Base-by-base conservation (phyloP, 2,113 vertebrate genomes). In the Cariama cristata region DNA sequence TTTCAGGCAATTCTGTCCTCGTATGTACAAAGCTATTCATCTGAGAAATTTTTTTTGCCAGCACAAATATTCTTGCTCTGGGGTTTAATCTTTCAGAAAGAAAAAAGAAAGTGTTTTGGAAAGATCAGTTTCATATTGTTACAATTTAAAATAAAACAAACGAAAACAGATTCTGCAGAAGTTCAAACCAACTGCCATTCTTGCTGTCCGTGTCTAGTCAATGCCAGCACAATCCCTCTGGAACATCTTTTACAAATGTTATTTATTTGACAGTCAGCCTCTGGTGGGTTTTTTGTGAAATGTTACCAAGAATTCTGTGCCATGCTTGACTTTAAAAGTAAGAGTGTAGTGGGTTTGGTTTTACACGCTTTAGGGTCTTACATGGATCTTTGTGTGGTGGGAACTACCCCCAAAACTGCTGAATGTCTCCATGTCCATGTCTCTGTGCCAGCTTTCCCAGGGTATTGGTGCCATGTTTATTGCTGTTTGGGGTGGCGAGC, bases 1-100 rank as follows among this genome's bases (percentile, higher is more conserved):
- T 97, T 93, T 90, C 91, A 95, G 88, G 87, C 88, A 96, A 88
- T 93, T 95, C 88, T 97, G 53, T 64, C 93, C 73, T 95, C 11
- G 17, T 63, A 74, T 77, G 73, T 77, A 55, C 68, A 74, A 90
- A 93, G 75, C 79, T 59, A 67, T 82, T 95, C 73, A 79, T 88
- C 42, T 49, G 62, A 72, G 77, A 96, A 30, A 16, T 35, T 63
- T 88, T 82, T 91, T 88, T 59, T 27, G 38, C 38, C 60, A 86
- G 67, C 75, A 91, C 17, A 94, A 95, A 96, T 90, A 76, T 79
- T 94, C 86, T 92, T 64, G 79, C 80, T 76, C 59, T 90, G 84
- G 90, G 87, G 69, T 86, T 97, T 95, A 91, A 86, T 91, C 84
- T 94, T 79, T 86, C 67, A 62, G 17, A 84, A 92, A 95, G 47